Percentiles rank a stretch among this genome's conserved stretches.
phyloP scores from a whole-genome alignment of 2,797 vertebrate genomes.

The Eulemur albifrons region DNA sequence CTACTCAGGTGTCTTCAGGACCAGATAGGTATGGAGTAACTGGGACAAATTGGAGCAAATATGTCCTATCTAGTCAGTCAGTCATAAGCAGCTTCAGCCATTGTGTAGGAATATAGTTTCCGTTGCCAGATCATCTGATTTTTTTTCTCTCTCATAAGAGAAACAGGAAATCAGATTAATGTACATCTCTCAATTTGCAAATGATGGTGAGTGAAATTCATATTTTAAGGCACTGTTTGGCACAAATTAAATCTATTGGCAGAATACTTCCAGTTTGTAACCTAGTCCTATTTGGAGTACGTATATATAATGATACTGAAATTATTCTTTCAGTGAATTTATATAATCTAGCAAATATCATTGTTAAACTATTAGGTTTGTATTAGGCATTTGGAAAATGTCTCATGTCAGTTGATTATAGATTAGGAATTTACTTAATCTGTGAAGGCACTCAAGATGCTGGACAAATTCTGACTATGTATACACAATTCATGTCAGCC shows the following conservation, averaged over 20 bases:
- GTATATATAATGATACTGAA: background rate
- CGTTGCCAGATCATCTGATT: background rate
- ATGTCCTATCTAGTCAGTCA: background rate
- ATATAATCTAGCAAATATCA: background rate
- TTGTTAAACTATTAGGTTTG: slow-evolving; percentile 6
- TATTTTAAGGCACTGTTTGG: background rate
- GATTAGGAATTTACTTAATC: background rate
- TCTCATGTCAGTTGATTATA: background rate
- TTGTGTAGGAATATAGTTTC: background rate
- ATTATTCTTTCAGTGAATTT: background rate
- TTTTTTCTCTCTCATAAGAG: background rate
- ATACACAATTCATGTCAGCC: background rate
- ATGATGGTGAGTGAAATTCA: background rate
- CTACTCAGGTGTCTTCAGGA: background rate
- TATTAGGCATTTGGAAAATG: background rate
- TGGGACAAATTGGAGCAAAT: background rate
- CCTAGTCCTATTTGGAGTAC: background rate
- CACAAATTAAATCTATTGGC: background rate
- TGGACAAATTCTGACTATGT: background rate
- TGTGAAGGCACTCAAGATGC: background rate
- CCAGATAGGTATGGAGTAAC: background rate
- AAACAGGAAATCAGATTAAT: background rate
- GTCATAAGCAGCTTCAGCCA: background rate
- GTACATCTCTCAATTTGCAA: background rate
- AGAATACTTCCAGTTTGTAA: background rate